Conservation (phyloP, 2,113 vertebrate species). For the Tylochromis polylepis region DNA sequence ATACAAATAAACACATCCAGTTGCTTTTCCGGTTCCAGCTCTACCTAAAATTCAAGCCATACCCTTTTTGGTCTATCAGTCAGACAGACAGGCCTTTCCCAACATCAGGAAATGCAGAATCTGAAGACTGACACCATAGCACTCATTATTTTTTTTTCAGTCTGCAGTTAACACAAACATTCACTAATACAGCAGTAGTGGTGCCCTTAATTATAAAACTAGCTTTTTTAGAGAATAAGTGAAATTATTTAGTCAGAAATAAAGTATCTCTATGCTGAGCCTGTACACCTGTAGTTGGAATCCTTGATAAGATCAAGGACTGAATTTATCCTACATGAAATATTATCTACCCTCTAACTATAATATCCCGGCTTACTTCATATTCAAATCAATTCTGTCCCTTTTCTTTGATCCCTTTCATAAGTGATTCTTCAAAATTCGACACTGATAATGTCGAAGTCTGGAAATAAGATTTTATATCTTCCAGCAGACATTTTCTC, state of each 20-base stretch:
- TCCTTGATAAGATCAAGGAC: not conserved
- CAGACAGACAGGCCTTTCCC: not conserved
- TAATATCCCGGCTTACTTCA: slow-evolving; percentile 21
- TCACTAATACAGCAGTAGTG: not conserved
- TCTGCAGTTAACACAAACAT: not conserved
- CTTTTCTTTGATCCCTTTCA: slow-evolving; percentile 22
- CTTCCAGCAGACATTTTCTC: not conserved
- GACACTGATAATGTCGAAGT: not conserved
- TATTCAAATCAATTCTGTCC: slow-evolving; percentile 1
- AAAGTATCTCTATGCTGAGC: not conserved
- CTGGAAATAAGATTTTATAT: not conserved
- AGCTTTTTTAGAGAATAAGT: not conserved
- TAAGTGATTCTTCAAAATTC: not conserved
- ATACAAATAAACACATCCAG: not conserved
- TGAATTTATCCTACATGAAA: not conserved
- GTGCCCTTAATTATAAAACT: not conserved
- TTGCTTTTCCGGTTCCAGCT: not conserved
- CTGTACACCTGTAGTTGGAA: not conserved
- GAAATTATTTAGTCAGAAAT: rapidly evolving
- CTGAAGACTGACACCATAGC: not conserved
- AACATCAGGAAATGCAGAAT: not conserved
- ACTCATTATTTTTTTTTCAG: not conserved
- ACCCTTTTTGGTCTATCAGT: not conserved
- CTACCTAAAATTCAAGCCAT: not conserved
- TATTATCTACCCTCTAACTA: not conserved